Conservation (phyloP, 1,140 invertebrate species). For the Sinonovacula constricta region DNA sequence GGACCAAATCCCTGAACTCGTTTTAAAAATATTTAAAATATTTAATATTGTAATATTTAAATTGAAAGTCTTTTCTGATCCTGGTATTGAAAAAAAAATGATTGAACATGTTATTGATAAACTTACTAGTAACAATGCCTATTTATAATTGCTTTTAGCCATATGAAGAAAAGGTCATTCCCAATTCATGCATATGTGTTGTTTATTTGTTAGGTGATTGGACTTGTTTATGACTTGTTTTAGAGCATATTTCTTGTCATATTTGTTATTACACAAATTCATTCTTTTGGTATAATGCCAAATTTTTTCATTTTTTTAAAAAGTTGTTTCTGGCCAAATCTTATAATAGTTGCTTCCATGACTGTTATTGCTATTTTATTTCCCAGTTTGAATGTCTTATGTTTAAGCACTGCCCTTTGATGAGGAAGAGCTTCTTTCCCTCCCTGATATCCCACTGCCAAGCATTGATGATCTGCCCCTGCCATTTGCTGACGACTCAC, state of each 20-base stretch:
- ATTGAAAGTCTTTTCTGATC: no score
- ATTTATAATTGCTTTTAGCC: no score
- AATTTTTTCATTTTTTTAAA: neutral
- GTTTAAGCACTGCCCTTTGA: neutral
- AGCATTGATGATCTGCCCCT: conserved; percentile 22
- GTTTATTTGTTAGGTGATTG: no score
- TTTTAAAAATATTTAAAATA: neutral
- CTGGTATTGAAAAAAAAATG: no score
- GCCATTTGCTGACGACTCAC: conserved; percentile 28
- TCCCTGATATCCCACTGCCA: neutral
- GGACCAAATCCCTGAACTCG: neutral
- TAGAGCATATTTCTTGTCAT: neutral
- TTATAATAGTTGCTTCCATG: no score
- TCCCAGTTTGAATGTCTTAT: no score
- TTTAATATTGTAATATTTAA: no score
- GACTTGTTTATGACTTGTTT: neutral
- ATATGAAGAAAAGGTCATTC: no score
- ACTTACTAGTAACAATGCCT: no score
- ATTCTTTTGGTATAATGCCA: neutral
- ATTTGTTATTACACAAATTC: neutral
- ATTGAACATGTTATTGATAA: no score
- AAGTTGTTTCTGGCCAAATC: neutral
- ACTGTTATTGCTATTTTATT: neutral
- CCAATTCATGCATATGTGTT: no score
- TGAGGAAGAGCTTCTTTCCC: neutral